A percentile compares a stretch with the other conserved stretches of the same genome.
These are phyloP conservation scores for Pterois miles DNA, from an alignment of 2,797 vertebrate species.

Conservation along the genomic window DNA sequence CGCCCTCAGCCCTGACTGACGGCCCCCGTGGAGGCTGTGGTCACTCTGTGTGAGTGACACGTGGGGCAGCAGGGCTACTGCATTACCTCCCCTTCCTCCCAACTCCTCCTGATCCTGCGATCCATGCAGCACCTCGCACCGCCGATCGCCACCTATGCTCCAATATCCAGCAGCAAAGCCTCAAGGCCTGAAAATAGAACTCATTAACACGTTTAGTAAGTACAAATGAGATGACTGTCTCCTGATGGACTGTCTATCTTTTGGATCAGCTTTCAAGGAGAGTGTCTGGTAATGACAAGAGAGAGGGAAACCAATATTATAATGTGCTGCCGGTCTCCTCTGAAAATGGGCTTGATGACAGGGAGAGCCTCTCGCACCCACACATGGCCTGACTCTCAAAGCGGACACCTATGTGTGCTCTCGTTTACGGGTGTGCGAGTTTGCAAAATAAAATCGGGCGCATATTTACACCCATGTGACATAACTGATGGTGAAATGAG, in stretches of 20 bases:
- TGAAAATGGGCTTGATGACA: conserved; percentile 81
- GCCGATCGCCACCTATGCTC: conserved; percentile 73
- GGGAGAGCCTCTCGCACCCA: conserved; percentile 73
- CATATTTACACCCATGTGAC: conserved; percentile 70
- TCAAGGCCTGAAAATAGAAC: conserved; percentile 85
- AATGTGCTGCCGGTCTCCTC: conserved; percentile 78
- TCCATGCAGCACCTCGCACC: conserved; percentile 77
- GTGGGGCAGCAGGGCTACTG: conserved; percentile 69
- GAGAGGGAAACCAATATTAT: conserved; percentile 88
- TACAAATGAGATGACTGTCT: conserved; percentile 88
- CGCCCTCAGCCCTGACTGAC: conserved; percentile 78
- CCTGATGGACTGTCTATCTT: conserved; percentile 89
- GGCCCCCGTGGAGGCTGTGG: conserved; percentile 77
- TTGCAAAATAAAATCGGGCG: conserved; percentile 66
- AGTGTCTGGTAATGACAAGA: conserved; percentile 85
- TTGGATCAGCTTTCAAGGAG: conserved; percentile 89
- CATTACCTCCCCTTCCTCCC: conserved; percentile 61
- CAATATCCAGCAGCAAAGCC: conserved; percentile 81
- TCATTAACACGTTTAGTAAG: conserved; percentile 91
- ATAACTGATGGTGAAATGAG: conserved; percentile 61
- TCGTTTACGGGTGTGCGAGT: conserved; percentile 62
- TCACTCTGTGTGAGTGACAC: conserved; percentile 77
- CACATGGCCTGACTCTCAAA: conserved; percentile 51
- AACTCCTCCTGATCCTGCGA: conserved; percentile 63
- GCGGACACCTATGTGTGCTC: conserved; percentile 71